phyloP scores from a whole-genome alignment of 1,140 invertebrate genomes.

The Bombus waltoni region DNA sequence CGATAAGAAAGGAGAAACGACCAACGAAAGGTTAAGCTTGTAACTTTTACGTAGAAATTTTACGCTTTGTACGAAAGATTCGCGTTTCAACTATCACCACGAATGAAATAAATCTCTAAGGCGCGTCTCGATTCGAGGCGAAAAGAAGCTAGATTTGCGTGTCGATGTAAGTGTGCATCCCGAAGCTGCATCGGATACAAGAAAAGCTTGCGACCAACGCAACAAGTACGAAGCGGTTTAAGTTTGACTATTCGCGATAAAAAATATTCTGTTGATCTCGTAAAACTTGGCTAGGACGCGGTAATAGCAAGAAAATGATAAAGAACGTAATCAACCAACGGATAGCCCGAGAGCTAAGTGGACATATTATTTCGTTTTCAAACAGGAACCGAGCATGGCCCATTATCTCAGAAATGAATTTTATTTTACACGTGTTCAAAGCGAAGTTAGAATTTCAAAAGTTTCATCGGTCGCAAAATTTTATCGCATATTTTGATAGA shows the following conservation, averaged over 20 bases:
- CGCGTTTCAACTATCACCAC: not conserved
- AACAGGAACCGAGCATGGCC: not conserved
- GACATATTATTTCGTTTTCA: not conserved
- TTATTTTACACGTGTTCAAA: not conserved
- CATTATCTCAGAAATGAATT: not conserved
- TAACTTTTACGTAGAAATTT: too few species aligned
- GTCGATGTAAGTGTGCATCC: not conserved
- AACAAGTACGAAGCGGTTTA: conserved; percentile 10
- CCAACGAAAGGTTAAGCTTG: too few species aligned
- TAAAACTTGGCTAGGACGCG: not conserved
- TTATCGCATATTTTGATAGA: too few species aligned
- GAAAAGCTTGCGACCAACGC: not conserved
- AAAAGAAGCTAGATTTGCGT: not conserved
- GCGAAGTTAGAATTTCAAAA: not conserved
- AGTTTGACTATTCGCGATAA: conserved; percentile 14
- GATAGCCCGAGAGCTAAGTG: not conserved
- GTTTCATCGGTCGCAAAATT: not conserved
- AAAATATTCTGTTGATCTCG: not conserved
- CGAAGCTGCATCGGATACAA: not conserved
- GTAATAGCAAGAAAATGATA: not conserved
- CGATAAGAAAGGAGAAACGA: too few species aligned
- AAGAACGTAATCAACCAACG: not conserved
- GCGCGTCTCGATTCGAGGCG: not conserved
- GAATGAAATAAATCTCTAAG: not conserved
- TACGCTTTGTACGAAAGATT: not conserved